Evolutionary conservation across 2,797 vertebrate genomes (phyloP), one percentile per base, ranked within the genome.

Genomic region (Sebastes variabilis): DNA sequence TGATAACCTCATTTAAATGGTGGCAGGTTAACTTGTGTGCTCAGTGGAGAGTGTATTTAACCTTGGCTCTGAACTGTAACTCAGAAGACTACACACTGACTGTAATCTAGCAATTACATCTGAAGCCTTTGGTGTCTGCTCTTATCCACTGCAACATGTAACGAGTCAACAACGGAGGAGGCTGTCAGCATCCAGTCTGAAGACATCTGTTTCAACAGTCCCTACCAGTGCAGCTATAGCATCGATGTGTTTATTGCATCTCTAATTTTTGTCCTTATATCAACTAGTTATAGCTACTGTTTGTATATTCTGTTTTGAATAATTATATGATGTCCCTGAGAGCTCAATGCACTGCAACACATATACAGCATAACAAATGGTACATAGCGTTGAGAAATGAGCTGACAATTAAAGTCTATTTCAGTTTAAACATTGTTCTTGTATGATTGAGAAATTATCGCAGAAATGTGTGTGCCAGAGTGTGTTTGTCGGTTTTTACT

Each of bases 1-100:
- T 72, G 66, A 58, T 88, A 88, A 91, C 84, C 87, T 91, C 67
- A 84, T 89, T 52, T 87, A 89, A 81, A 81, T 87, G 64, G 62
- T 71, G 77, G 73, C 74, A 87, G 77, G 84, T 77, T 87, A 78
- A 83, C 83, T 61, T 79, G 79, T 89, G 76, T 85, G 79, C 76
- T 86, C 27, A 81, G 49, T 59, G 56, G 75, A 88, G 59, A 70
- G 55, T 70, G 66, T 70, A 79, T 49, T 84, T 83, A 88, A 79
- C 79, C 69, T 82, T 81, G 55, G 67, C 81, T 70, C 71, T 86
- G 62, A 84, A 87, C 76, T 73, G 75, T 81, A 82, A 84, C 73
- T 89, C 66, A 64, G 79, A 58, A 54, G 77, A 83, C 79, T 56
- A 76, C 56, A 81, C 58, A 69, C 42, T 36, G 29, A 66, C 29